A percentile compares a stretch with the other conserved stretches of the same genome.
Evolutionary conservation across 2,888 invertebrate species (phyloP).

Genomic region (Acanthopleura granulata): DNA sequence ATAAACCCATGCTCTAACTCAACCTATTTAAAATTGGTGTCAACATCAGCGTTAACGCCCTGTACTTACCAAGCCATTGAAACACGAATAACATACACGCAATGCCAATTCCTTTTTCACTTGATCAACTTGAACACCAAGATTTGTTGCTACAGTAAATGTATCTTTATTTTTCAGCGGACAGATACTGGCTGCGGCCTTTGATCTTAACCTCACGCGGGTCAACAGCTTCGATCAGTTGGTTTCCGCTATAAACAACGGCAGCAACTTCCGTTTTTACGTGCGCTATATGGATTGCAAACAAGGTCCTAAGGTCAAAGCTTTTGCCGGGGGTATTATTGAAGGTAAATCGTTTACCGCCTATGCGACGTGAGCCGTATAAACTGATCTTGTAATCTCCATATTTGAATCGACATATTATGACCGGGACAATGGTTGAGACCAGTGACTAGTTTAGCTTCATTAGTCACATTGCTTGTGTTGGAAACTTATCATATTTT

Average conservation of each 20-base stretch:
- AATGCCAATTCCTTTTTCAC: not conserved
- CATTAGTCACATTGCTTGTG: too few relatives aligned
- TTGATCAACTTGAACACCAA: not conserved
- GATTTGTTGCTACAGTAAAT: too few relatives aligned
- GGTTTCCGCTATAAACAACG: not conserved
- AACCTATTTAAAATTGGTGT: too few relatives aligned
- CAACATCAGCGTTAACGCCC: too few relatives aligned
- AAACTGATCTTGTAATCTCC: too few relatives aligned
- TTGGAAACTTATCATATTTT: too few relatives aligned
- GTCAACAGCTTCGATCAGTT: not conserved
- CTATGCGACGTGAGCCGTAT: too few relatives aligned
- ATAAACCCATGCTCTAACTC: too few relatives aligned
- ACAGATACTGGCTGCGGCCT: not conserved
- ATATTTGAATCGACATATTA: too few relatives aligned
- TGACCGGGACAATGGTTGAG: too few relatives aligned
- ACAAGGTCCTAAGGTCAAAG: conserved; percentile 9
- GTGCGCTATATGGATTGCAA: not conserved
- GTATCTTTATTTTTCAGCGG: not conserved
- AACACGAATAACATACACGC: not conserved
- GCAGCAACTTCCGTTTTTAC: not conserved
- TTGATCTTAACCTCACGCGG: not conserved
- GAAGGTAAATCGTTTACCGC: not conserved
- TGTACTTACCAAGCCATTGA: too few relatives aligned
- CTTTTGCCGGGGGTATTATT: conserved; percentile 1
- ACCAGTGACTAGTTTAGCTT: too few relatives aligned